Base-by-base conservation (phyloP, 1,140 invertebrate species). In the Carposina sasakii region DNA sequence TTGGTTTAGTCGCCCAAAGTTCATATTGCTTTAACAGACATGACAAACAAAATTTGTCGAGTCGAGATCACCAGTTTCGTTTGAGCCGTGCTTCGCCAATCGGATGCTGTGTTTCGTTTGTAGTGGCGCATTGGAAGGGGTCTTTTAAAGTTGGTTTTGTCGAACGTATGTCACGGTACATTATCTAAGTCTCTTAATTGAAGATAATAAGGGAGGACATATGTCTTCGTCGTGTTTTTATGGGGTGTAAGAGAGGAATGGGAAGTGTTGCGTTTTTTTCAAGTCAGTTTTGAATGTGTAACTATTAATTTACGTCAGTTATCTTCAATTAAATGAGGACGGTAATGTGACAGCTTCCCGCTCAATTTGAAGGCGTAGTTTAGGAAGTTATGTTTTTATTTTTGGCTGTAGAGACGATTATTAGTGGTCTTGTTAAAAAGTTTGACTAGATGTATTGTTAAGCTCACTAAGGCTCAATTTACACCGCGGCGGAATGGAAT, bases 201-300 rank as follows among this genome's bases (percentile, higher is more conserved):
- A 78, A 78, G 73, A 81, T 81, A 78, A 81, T 78, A 76, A 76
- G 73, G 70, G 68, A 57, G 63, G 71, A 76, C 75, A 81, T 78
- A 69, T 79, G 77, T 79, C 77, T 79, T 68, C 73, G 75, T 78
- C 76, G 64, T 63, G 63, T 79, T 81, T 76, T 79, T 81, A 77
- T 76, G 70, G 77, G 63, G 67, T 69, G 70, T 68, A 60, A 68
- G 71, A 56, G 63, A 66, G 64, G 63, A 68, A 68, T 64, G 64
- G 43, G 49, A 56, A 59, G 60, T 63, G 57, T 67, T 66, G 70
- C 54, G 60, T 71, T 76, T 79, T 81, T 81, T 72, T 60, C 60
- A 64, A 52, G 63, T 68, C 63, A 58, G 67, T 76, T 72, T 72
- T 63, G 65, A 50, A 53, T 42, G 57, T 66, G 57, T 57, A 57